Percentiles rank a stretch among this genome's conserved stretches.
Evolutionary conservation across 2,113 vertebrate genomes (phyloP).

Genomic region (Channa maculata): DNA sequence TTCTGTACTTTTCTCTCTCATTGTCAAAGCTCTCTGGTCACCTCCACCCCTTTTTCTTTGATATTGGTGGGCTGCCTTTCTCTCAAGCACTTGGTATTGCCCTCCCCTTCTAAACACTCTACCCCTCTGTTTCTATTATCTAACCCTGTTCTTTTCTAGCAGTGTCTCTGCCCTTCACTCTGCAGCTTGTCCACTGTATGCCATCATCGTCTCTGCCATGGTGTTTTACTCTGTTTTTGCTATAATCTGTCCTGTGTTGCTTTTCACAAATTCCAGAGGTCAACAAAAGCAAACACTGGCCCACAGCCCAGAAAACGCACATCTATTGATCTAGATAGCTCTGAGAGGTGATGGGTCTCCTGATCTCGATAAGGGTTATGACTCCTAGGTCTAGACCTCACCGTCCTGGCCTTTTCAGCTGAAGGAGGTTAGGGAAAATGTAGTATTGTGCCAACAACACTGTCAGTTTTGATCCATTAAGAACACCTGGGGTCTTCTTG

Average conservation of each 20-base stretch:
- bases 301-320: slow-evolving; percentile 56
- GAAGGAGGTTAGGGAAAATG: slow-evolving; percentile 17
- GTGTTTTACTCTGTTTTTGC: slow-evolving; percentile 46
- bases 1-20: slow-evolving; percentile 37
- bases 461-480: slow-evolving; percentile 24
- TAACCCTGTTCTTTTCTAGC: slow-evolving; percentile 43
- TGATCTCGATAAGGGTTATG: slow-evolving; percentile 56
- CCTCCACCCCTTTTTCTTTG: slow-evolving; percentile 55
- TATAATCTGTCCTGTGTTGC: slow-evolving; percentile 55
- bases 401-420: slow-evolving; percentile 31
- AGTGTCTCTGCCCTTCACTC: slow-evolving; percentile 44
- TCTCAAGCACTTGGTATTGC: slow-evolving; percentile 34
- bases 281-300: slow-evolving; percentile 70
- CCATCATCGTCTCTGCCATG: slow-evolving; percentile 42
- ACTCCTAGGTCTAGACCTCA: slow-evolving; percentile 51
- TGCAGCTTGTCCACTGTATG: slow-evolving; percentile 49
- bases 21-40: slow-evolving; percentile 48
- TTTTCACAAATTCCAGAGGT: slow-evolving; percentile 65
- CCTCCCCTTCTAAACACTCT: slow-evolving; percentile 42
- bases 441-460: slow-evolving; percentile 28
- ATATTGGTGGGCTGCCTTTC: slow-evolving; percentile 41
- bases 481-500: slow-evolving; percentile 10
- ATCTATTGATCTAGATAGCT: slow-evolving; percentile 71
- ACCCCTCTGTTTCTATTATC: slow-evolving; percentile 37
- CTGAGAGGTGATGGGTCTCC: slow-evolving; percentile 58